A percentile compares a stretch with the other conserved stretches of the same genome.
Conservation (phyloP, 2,888 invertebrate species). For the Andrena fulva region DNA sequence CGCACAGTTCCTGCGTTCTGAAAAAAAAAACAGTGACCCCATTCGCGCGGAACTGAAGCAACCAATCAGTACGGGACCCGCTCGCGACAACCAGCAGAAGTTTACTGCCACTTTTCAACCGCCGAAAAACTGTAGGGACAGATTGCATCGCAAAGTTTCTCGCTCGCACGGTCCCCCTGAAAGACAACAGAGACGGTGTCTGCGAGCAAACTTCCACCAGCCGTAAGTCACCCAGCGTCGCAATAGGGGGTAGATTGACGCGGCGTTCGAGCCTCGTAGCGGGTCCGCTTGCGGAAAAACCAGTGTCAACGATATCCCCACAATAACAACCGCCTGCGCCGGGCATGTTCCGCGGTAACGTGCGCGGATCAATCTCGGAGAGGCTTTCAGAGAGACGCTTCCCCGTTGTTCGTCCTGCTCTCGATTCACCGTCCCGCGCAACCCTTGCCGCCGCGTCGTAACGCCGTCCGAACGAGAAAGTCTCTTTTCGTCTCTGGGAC, state of each 20-base stretch:
- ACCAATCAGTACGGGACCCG: not conserved
- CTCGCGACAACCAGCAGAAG: not conserved
- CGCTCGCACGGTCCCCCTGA: not conserved
- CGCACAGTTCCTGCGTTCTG: too few relatives aligned
- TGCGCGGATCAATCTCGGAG: conserved; percentile 60
- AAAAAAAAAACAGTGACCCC: too few relatives aligned
- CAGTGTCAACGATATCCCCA: conserved; percentile 10
- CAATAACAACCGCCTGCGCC: conserved; percentile 12
- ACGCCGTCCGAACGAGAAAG: not conserved
- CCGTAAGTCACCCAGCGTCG: not conserved
- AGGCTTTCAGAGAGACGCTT: conserved; percentile 57
- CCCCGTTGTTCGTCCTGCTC: conserved; percentile 23
- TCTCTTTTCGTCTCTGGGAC: conserved; percentile 3
- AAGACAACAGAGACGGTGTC: not conserved
- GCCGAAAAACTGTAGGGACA: not conserved
- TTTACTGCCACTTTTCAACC: not conserved
- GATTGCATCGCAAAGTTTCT: not conserved
- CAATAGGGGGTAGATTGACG: not conserved
- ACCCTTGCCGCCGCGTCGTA: conserved; percentile 2
- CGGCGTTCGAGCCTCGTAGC: not conserved
- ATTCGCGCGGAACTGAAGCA: not conserved
- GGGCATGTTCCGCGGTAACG: conserved; percentile 34
- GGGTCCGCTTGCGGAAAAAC: conserved; percentile 1
- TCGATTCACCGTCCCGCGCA: conserved; percentile 8
- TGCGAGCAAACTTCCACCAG: not conserved